Conservation (phyloP, 2,113 vertebrate species). For the Microtus ochrogaster region DNA sequence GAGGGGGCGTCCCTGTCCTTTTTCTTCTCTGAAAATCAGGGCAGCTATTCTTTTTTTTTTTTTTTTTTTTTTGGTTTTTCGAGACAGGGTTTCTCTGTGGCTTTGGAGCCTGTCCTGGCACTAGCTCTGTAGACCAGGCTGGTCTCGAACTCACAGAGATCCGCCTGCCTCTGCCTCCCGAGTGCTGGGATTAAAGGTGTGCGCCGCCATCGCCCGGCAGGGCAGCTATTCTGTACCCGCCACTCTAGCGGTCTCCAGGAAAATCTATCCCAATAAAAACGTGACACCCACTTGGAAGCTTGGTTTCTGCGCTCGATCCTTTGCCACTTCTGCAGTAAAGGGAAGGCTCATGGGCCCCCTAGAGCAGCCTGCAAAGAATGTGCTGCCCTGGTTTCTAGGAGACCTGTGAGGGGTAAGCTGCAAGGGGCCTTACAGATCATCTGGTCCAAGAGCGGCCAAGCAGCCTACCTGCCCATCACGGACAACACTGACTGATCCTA, state of each 20-base stretch:
- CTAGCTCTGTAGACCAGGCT: too few species aligned
- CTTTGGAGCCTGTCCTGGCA: too few species aligned
- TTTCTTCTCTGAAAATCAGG: neutral
- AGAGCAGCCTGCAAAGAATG: neutral
- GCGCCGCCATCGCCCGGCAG: too few species aligned
- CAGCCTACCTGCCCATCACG: neutral
- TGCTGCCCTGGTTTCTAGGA: neutral
- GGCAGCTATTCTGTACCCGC: neutral
- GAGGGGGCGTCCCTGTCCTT: neutral
- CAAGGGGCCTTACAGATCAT: neutral
- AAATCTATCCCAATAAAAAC: neutral
- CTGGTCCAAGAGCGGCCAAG: neutral
- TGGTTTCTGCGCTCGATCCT: neutral
- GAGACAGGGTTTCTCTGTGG: too few species aligned
- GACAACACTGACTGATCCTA: neutral
- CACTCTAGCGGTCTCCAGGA: neutral
- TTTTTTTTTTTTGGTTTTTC: too few species aligned
- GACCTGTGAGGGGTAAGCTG: neutral
- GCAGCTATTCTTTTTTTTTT: neutral
- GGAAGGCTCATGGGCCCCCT: neutral
- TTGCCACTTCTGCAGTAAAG: too few species aligned
- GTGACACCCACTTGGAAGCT: neutral
- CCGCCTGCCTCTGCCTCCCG: too few species aligned
- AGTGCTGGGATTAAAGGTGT: too few species aligned
- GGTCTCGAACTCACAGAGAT: too few species aligned